Percentiles rank a stretch among this genome's conserved stretches.
phyloP scores from a whole-genome alignment of 2,113 vertebrate species.

The Pseudorectes ferrugineus region DNA sequence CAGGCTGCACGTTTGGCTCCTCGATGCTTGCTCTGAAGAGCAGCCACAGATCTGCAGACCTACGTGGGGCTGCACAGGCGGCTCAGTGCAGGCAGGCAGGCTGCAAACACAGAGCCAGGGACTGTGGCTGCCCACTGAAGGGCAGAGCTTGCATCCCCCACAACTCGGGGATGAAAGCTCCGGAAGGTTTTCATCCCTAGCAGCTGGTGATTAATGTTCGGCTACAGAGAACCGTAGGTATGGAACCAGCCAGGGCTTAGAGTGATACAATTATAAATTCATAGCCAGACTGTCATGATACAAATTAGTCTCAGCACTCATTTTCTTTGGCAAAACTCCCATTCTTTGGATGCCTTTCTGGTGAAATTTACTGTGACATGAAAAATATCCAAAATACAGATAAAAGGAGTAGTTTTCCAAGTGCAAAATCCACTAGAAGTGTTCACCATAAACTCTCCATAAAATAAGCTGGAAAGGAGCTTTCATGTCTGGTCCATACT shows the following conservation, averaged over 20 bases:
- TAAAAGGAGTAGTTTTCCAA: conserved; percentile 7
- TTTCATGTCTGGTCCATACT: neutral
- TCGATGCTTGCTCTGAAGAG: neutral
- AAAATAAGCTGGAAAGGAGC: neutral
- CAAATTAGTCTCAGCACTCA: conserved; percentile 18
- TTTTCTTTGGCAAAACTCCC: conserved; percentile 40
- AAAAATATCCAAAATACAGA: conserved; percentile 32
- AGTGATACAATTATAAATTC: conserved; percentile 13
- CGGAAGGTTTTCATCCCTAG: neutral
- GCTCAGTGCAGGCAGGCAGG: neutral
- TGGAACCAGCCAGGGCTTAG: neutral
- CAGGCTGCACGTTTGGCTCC: neutral
- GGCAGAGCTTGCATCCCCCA: neutral
- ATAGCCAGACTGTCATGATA: conserved; percentile 30
- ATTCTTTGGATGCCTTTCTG: conserved; percentile 17
- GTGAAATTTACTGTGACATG: neutral
- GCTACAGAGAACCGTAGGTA: neutral
- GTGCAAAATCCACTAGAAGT: neutral
- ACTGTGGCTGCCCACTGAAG: neutral
- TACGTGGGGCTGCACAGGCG: neutral
- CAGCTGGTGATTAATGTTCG: neutral
- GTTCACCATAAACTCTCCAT: neutral
- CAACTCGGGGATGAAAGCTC: neutral
- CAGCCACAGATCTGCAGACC: accelerated
- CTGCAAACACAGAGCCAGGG: neutral